Conservation (phyloP, 2,888 invertebrate genomes). For the Branchellion lobata region DNA sequence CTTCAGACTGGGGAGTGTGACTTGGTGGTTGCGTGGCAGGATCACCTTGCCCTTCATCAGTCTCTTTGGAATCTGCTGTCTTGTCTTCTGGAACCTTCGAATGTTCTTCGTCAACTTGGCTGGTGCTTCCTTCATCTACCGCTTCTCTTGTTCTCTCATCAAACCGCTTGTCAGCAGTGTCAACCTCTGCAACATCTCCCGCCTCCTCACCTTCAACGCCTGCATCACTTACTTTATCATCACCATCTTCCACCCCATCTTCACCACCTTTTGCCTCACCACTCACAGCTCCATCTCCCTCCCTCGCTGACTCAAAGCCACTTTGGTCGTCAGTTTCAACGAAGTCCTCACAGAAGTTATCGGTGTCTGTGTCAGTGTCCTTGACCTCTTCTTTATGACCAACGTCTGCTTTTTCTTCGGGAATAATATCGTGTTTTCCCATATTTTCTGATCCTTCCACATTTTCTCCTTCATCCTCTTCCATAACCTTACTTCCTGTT, state of each 20-base stretch:
- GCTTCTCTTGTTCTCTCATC: background rate
- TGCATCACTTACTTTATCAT: background rate
- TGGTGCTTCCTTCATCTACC: background rate
- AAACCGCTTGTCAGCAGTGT: background rate
- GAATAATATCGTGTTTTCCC: background rate
- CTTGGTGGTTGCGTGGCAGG: background rate
- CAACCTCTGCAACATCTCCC: background rate
- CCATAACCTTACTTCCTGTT: no score
- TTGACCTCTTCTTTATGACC: no score
- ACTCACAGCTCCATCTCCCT: no score
- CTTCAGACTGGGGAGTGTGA: background rate
- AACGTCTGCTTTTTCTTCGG: background rate
- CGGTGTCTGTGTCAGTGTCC: no score
- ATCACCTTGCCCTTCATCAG: no score
- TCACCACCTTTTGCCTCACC: background rate
- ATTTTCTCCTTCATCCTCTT: background rate
- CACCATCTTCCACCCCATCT: background rate
- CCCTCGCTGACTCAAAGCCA: no score
- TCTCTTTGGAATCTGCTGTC: background rate
- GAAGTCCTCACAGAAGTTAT: no score
- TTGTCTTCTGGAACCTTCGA: background rate
- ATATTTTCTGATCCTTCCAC: background rate
- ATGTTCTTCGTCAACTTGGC: background rate
- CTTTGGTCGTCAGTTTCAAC: no score
- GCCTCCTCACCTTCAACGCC: background rate